A percentile compares a stretch with the other conserved stretches of the same genome.
These are phyloP conservation scores for Oeneis ivallda DNA, from an alignment of 2,888 invertebrate genomes.

Conservation along the genomic window DNA sequence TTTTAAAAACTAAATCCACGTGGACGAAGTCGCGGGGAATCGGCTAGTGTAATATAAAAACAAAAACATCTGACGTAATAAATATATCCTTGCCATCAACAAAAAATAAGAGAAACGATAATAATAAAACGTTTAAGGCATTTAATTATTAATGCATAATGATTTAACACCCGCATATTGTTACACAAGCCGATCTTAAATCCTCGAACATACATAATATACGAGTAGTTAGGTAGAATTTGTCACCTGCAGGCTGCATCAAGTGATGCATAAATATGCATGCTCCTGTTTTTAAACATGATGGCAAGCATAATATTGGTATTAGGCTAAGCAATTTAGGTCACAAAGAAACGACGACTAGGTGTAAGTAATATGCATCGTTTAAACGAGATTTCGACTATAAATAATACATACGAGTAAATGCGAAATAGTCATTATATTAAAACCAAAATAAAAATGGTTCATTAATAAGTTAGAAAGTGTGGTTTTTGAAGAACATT, in stretches of 20 bases:
- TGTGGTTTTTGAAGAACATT: too few relatives aligned
- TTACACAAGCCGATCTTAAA: constrained; percentile 14
- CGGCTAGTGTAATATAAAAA: too few relatives aligned
- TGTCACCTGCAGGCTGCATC: not conserved
- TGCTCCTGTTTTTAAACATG: not conserved
- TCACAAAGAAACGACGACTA: not conserved
- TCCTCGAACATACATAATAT: constrained; percentile 3
- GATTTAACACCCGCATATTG: constrained; percentile 13
- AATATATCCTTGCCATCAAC: constrained; percentile 4
- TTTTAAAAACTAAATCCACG: too few relatives aligned
- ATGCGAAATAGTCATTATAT: too few relatives aligned
- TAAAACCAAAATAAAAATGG: too few relatives aligned
- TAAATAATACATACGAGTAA: too few relatives aligned
- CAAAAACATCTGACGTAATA: constrained; percentile 8
- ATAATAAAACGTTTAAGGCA: not conserved
- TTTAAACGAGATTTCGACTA: too few relatives aligned
- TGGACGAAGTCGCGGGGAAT: too few relatives aligned
- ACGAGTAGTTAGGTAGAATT: too few relatives aligned
- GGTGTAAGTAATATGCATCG: not conserved
- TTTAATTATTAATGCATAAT: not conserved
- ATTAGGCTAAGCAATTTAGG: not conserved
- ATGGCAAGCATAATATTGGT: not conserved
- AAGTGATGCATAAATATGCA: constrained; percentile 1
- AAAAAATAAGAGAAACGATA: not conserved
- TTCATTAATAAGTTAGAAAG: too few relatives aligned